phyloP scores from a whole-genome alignment of 2,797 vertebrate species.

The Spheniscus humboldti region DNA sequence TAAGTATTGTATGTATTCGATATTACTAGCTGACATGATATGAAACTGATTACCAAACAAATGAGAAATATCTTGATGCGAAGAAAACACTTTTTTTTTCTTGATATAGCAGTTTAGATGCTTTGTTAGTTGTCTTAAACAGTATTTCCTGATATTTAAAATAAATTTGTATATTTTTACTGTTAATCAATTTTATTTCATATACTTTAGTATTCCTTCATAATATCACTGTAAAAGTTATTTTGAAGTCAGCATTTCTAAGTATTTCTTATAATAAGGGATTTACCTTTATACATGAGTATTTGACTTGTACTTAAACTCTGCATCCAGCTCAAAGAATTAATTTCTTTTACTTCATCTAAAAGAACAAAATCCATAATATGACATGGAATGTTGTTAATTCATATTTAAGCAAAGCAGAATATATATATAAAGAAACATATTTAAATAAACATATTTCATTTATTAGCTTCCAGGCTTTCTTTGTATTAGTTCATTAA shows the following conservation, averaged over 20 bases:
- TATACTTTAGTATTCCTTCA: background rate
- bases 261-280: background rate
- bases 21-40: background rate
- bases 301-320: background rate
- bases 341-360: background rate
- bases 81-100: background rate
- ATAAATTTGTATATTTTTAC: background rate
- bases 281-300: background rate
- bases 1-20: background rate
- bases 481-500: background rate
- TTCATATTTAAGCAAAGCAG: background rate
- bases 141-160: background rate
- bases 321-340: background rate
- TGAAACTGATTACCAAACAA: background rate
- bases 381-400: background rate
- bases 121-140: background rate
- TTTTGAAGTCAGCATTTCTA: background rate
- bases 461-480: background rate
- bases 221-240: background rate
- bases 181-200: background rate
- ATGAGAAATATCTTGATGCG: background rate
- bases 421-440: background rate
- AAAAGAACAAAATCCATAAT: background rate
- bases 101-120: background rate
- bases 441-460: background rate